Conservation (phyloP, 2,888 invertebrate genomes). For the Nymphalis c-album region DNA sequence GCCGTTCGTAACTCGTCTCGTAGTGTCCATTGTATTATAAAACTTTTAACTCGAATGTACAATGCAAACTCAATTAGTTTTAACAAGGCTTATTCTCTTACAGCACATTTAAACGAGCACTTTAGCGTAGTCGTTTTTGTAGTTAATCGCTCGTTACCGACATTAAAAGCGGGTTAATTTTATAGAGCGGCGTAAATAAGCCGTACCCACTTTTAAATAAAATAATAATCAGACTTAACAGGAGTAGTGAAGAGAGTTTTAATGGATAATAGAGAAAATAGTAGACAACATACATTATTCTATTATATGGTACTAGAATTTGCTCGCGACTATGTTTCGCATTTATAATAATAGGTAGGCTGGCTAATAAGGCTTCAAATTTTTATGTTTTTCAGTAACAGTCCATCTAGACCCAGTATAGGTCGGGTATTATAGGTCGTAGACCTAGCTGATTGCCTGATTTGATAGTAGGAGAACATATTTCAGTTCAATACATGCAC, state of each 20-base stretch:
- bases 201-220: constrained; percentile 27
- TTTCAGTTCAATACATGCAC: too few species aligned
- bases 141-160: constrained; percentile 38
- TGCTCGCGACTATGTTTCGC: too few species aligned
- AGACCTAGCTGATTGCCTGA: too few species aligned
- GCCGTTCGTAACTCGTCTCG: too few species aligned
- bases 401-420: too few species aligned
- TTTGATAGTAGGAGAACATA: too few species aligned
- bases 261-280: background rate
- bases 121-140: constrained; percentile 37
- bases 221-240: constrained; percentile 22
- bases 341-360: too few species aligned
- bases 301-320: too few species aligned
- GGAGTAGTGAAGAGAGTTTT: background rate
- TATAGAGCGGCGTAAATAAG: constrained; percentile 33
- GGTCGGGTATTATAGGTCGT: too few species aligned
- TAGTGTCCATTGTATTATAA: constrained; percentile 10
- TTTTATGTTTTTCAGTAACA: too few species aligned
- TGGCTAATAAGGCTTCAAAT: too few species aligned
- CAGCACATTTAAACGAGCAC: constrained; percentile 37
- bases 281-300: background rate
- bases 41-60: constrained; percentile 27
- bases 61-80: constrained; percentile 34
- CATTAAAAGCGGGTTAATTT: constrained; percentile 37
- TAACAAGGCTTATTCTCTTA: constrained; percentile 36